Evolutionary conservation across 1,140 invertebrate genomes (phyloP).

Genomic region (Dendrolimus kikuchii): DNA sequence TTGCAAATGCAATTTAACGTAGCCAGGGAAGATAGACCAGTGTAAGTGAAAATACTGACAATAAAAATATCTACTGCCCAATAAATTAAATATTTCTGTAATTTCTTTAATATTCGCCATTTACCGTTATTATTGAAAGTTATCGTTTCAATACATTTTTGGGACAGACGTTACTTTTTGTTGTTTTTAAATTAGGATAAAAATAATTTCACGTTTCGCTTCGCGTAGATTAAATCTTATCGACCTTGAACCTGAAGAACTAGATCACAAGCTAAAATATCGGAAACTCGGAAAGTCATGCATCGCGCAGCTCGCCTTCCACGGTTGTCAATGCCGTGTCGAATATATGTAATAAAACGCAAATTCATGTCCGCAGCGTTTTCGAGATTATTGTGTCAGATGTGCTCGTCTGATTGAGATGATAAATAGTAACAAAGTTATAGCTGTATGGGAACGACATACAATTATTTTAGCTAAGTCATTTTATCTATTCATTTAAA

Average conservation of each 20-base stretch:
- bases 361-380: slow-evolving; percentile 19
- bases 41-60: no score
- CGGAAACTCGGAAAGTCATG: slow-evolving; percentile 39
- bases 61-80: no score
- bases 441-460: slow-evolving; percentile 4
- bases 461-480: no score
- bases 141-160: no score
- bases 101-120: no score
- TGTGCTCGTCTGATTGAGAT: slow-evolving; percentile 9
- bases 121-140: no score
- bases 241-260: slow-evolving; percentile 30
- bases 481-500: no score
- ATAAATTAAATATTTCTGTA: no score
- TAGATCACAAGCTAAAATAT: slow-evolving; percentile 36
- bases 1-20: no score
- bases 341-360: slow-evolving; percentile 33
- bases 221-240: slow-evolving; percentile 12
- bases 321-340: slow-evolving; percentile 31
- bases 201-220: not conserved
- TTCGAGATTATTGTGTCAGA: slow-evolving; percentile 40
- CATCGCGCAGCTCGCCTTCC: slow-evolving; percentile 33
- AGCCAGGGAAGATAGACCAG: no score
- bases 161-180: no score
- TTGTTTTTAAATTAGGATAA: no score
- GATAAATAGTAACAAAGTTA: slow-evolving; percentile 14